Base-by-base conservation (phyloP, 2,888 invertebrate species). In the Rhagonycha fulva region DNA sequence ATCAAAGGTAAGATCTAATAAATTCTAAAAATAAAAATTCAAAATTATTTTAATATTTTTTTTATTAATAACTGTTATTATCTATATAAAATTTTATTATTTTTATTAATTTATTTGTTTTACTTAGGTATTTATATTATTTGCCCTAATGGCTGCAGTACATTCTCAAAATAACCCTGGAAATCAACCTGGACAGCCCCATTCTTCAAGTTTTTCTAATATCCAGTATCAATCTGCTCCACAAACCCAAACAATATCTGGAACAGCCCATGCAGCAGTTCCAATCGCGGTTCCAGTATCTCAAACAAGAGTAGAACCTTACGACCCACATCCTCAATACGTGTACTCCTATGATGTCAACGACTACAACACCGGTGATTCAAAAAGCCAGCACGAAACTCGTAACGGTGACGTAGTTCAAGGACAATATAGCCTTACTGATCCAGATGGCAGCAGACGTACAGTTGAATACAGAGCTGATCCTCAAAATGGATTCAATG, bases 321-420 rank as follows among this genome's bases (percentile, higher is more conserved):
- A 83, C 80, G 87, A 87, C 78, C 86, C 86, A 19, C 81, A 86
- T 75, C 87, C 87, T 4, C 84, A 85, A 14, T 87, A 87, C 82
- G 85, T 82, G 28, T 87, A 83, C 76, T 85, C 86, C 9, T 87
- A 87, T 80, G 83, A 87, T 28, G 87, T 87, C 11, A 86, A 87
- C 80, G 87, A 87, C 79, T 84, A 82, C 24, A 83, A 84, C 62
- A 87, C 87, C 19, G 87, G 87, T 2, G 87, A 87, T 79, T 85
- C 85, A 24, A 87, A 87, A 74, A 87, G 85, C 76, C 87, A 87
- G 78, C 85, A 86, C 78, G 87, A 87, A 80, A 82, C 82, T 11
- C 83, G 87, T 62, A 79, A 84, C 72, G 87, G 87, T 4, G 86
- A 87, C 76, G 82, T 85, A 26, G 87, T 87, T 62, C 83, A 84